Base-by-base conservation (phyloP, 2,797 vertebrate species). In the Podarcis lilfordi region DNA sequence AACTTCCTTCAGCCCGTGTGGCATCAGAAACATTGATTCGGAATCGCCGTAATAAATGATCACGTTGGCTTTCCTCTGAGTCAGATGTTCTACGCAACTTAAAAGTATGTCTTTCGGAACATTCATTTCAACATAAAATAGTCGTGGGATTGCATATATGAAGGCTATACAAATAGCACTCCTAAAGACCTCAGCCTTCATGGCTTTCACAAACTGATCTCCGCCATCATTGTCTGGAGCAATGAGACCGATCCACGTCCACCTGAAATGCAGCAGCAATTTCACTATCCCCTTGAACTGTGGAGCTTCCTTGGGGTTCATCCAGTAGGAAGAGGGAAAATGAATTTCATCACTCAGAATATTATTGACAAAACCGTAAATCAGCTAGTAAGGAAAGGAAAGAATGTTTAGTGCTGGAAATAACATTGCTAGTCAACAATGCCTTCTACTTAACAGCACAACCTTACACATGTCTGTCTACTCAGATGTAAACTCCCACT, bases 131-230 rank as follows among this genome's bases (percentile, higher is more conserved):
- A 17, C 4, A 32, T 1, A 5, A 76, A 32, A 64, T 35, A 82
- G 27, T 45, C 64, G 40, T 40, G 72, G 74, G 9, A 84, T 69
- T 64, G 10, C 55, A 1, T 77, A 10, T 13, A 27, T 40, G 80
- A 87, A 84, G 25, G 85, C 89, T 21, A 90, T 37, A 66, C 89
- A 90, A 29, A 87, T 84, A 4, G 68, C 66, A 27, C 43, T 78
- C 9, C 15, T 29, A 29, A 15, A 64, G 37, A 87, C 2, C 37
- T 50, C 35, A 9, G 43, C 32, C 55, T 74, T 69, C 23, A 90
- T 83, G n/a, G 25, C 72, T 45, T 9, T 71, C 76, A 66, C 40
- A 82, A 87, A 87, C 37, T 25, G 32, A 75, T 82, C 29, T 35
- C 86, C 80, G 0, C 81, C 75, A 25, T 84, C 82, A 21, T 64